phyloP scores from a whole-genome alignment of 2,113 vertebrate species.

The Dasyprocta punctata region DNA sequence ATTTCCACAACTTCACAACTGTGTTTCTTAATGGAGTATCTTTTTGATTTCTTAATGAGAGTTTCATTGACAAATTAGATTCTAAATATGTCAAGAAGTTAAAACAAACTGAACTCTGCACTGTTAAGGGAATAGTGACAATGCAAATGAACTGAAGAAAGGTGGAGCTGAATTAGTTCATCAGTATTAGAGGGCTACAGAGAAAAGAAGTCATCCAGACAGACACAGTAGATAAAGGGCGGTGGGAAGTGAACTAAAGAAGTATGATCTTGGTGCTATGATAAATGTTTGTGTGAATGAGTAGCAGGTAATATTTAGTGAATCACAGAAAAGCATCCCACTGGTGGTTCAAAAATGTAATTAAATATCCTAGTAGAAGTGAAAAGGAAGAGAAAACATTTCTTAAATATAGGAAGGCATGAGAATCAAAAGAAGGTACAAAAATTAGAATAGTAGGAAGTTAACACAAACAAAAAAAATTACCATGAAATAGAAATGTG shows the following conservation, averaged over 20 bases:
- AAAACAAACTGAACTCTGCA: neutral
- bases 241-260: neutral
- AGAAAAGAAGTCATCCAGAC: neutral
- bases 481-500: neutral
- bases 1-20: neutral
- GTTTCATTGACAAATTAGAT: neutral
- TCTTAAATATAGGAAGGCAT: neutral
- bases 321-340: neutral
- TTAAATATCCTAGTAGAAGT: neutral
- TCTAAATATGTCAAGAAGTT: neutral
- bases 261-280: neutral
- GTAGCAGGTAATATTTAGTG: neutral
- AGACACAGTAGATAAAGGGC: neutral
- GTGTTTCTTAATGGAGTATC: neutral
- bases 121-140: neutral
- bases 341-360: neutral
- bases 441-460: neutral
- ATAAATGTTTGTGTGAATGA: neutral
- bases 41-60: neutral
- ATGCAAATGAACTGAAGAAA: neutral
- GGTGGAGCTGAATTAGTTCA: neutral
- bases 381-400: neutral
- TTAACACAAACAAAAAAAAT: neutral
- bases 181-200: neutral
- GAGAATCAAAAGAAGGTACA: neutral